phyloP scores from a whole-genome alignment of 2,797 vertebrate species.

The Micrastur ruficollis region DNA sequence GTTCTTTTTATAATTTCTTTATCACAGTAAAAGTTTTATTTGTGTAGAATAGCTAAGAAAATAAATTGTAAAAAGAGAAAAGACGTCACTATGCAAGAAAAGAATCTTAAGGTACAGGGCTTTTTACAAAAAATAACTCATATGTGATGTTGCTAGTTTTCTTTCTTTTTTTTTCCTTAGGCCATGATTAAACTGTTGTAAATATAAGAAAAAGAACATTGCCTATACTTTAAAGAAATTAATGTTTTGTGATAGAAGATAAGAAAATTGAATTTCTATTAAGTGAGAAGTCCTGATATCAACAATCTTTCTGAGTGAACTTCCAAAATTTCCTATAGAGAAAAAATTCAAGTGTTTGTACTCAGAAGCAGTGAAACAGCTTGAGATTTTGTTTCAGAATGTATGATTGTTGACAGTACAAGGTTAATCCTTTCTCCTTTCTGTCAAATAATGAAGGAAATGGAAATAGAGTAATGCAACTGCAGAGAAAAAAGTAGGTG shows the following conservation, averaged over 20 bases:
- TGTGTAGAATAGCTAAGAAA: background rate
- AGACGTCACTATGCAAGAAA: background rate
- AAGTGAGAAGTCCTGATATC: background rate
- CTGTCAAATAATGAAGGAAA: background rate
- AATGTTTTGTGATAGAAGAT: background rate
- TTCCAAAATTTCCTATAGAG: background rate
- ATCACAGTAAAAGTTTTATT: background rate
- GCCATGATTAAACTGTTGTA: background rate
- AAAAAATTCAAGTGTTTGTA: background rate
- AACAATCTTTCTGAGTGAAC: background rate
- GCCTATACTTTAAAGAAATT: background rate
- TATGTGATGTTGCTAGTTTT: background rate
- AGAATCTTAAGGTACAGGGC: background rate
- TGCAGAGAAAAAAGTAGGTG: background rate
- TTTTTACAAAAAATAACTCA: background rate
- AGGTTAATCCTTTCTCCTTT: background rate
- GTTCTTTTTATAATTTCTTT: background rate
- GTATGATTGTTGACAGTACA: background rate
- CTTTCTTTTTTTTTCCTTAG: background rate
- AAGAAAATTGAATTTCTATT: background rate
- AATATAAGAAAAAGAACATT: background rate
- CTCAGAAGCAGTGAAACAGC: background rate
- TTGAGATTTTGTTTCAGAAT: background rate
- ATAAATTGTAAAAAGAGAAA: background rate
- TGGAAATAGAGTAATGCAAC: background rate